A percentile compares a stretch with the other conserved stretches of the same genome.
phyloP scores from a whole-genome alignment of 2,888 invertebrate species.

The Nebria brevicollis region DNA sequence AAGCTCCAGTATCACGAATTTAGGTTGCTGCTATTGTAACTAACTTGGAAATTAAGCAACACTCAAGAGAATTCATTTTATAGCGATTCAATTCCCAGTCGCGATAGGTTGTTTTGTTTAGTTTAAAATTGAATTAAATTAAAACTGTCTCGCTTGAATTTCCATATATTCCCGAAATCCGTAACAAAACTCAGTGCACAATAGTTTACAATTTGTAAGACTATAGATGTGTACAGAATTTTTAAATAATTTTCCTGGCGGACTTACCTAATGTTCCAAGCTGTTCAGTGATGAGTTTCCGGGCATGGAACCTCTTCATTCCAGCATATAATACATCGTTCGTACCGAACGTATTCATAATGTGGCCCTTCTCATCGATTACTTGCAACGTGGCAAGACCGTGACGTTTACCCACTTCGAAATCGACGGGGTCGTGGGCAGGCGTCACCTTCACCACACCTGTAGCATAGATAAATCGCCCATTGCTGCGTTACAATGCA shows the following conservation, averaged over 20 bases:
- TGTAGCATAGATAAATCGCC: conserved; percentile 54
- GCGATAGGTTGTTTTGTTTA: neutral
- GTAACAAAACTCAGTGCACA: no score
- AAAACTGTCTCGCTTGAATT: neutral
- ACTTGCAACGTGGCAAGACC: conserved; percentile 87
- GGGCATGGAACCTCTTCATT: conserved; percentile 90
- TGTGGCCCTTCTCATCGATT: conserved; percentile 89
- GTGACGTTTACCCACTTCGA: conserved; percentile 92
- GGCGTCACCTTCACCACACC: conserved; percentile 99
- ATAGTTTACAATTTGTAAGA: no score
- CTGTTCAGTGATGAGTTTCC: conserved; percentile 81
- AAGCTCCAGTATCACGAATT: neutral
- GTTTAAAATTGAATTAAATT: neutral
- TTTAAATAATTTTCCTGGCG: no score
- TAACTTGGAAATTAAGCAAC: neutral
- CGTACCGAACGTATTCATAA: conserved; percentile 75
- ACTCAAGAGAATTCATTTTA: neutral
- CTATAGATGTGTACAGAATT: no score
- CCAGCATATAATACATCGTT: conserved; percentile 78
- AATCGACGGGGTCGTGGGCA: conserved; percentile 97
- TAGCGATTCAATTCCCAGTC: neutral
- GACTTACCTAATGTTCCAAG: conserved; percentile 76
- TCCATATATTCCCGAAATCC: no score
- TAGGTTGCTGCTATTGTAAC: neutral
- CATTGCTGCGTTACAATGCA: neutral